These are phyloP conservation scores for Ceratitis capitata DNA, from an alignment of 1,140 invertebrate species.

Conservation along the genomic window DNA sequence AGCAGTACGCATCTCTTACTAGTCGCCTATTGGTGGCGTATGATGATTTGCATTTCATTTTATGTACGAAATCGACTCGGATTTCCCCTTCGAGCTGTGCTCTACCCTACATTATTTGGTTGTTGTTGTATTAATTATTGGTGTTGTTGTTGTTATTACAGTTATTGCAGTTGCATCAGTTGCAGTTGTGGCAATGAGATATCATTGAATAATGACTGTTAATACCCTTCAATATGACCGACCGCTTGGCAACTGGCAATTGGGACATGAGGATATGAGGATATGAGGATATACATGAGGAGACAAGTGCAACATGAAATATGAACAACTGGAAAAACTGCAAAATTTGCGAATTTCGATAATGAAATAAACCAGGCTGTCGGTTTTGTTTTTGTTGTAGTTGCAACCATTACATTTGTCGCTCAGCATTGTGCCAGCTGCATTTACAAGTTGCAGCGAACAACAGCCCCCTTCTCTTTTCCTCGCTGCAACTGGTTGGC, in stretches of 20 bases:
- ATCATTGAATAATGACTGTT: conserved; percentile 66
- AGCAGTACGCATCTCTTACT: no score
- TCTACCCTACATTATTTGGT: not conserved
- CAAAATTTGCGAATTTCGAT: conserved; percentile 43
- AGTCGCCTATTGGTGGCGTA: no score
- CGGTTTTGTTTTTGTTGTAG: not conserved
- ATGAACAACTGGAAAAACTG: conserved; percentile 16
- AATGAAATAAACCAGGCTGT: conserved; percentile 43
- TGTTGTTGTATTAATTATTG: not conserved
- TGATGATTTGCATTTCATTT: no score
- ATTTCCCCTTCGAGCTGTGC: no score
- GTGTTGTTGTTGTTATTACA: conserved; percentile 36
- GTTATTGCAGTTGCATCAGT: conserved; percentile 35
- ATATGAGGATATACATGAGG: not conserved
- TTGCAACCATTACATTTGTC: not conserved
- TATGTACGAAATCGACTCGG: no score
- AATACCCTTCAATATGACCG: conserved; percentile 63
- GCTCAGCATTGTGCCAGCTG: conserved; percentile 1
- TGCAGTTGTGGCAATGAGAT: conserved; percentile 48
- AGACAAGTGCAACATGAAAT: not conserved
- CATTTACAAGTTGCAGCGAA: not conserved
- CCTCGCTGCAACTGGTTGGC: no score
- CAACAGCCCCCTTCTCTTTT: not conserved
- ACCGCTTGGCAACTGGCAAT: not conserved
- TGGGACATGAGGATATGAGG: no score